Base-by-base conservation (phyloP, 2,888 invertebrate genomes). In the Eurytoma californica region DNA sequence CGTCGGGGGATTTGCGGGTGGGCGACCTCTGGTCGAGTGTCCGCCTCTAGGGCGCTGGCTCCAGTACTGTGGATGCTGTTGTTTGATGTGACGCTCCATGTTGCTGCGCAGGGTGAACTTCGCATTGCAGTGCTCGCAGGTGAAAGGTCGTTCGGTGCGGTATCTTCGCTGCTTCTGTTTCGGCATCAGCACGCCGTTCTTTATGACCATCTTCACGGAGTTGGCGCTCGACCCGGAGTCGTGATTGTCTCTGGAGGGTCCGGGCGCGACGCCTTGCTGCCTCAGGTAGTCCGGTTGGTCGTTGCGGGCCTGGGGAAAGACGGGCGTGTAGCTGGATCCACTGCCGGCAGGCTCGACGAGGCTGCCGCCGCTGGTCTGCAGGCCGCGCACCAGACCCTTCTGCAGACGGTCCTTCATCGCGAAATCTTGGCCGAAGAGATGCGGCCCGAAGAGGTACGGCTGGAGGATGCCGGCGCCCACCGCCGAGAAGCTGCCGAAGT, bases 31-130 rank as follows among this genome's bases (percentile, higher is more conserved):
- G 39, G 90, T 91, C 2, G 91, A 91, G 61, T 93, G 92, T 0
- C 92, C 92, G 3, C 92, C 92, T 39, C 94, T 91, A 84, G 96
- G 94, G 58, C 96, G 92, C 82, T 96, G 95, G 72, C 95, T 95
- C 95, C 97, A 97, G 87, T 94, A 95, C 82, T 96, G 95, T 0
- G 97, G 97, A 91, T 98, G 98, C 85, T 97, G 97, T 85, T 97
- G 97, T 87, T 97, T 97, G 3, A 97, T 96, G 85, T 98, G 98
- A 0, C 97, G 92, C 89, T 97, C 97, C 97, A 97, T 97, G 86
- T 98, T 97, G 13, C 97, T 97, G n/a, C 97, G 92, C 14, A 97
- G 91, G 0, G 97, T 97, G 86, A 98, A 98, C 72, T 96, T 92
- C 0, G 97, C 97, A 0, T 96, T 95, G 90, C 98, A 97, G 87